Conservation (phyloP, 2,888 invertebrate species). For the Aphelenchoides bicaudatus region DNA sequence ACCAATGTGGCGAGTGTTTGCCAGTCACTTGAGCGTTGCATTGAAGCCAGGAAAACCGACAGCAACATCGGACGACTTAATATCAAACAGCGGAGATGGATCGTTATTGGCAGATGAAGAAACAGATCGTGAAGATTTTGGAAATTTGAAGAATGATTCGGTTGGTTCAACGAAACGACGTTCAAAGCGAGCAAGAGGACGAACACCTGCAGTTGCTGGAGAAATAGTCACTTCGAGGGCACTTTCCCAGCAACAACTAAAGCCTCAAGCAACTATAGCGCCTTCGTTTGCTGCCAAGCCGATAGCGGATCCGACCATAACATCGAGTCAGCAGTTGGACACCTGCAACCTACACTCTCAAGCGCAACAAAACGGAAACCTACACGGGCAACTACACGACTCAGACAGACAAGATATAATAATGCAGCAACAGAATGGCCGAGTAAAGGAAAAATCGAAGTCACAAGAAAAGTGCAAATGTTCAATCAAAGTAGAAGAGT, state of each 20-base stretch:
- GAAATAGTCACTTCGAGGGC: background rate
- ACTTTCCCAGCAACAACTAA: too few species aligned
- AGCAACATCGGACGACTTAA: too few species aligned
- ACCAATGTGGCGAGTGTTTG: background rate
- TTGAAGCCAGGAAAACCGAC: too few species aligned
- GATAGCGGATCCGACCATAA: background rate
- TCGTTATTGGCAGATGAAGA: constrained; percentile 9
- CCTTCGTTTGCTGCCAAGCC: background rate
- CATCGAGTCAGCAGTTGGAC: background rate
- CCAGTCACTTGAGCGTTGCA: too few species aligned
- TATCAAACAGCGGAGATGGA: too few species aligned
- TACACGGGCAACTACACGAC: background rate
- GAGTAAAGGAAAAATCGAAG: background rate
- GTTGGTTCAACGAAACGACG: background rate
- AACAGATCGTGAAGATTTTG: constrained; percentile 3
- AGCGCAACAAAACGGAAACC: background rate
- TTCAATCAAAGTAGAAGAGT: background rate
- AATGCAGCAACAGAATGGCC: constrained; percentile 5
- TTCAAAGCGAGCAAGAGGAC: constrained; percentile 5
- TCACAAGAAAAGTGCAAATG: background rate
- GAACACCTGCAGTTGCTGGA: constrained; percentile 5
- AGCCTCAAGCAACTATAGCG: too few species aligned
- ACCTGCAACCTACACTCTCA: background rate
- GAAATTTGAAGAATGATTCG: background rate
- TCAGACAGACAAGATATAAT: background rate